Conservation (phyloP, 2,113 vertebrate species). For the Psittacula cyanocephala region DNA sequence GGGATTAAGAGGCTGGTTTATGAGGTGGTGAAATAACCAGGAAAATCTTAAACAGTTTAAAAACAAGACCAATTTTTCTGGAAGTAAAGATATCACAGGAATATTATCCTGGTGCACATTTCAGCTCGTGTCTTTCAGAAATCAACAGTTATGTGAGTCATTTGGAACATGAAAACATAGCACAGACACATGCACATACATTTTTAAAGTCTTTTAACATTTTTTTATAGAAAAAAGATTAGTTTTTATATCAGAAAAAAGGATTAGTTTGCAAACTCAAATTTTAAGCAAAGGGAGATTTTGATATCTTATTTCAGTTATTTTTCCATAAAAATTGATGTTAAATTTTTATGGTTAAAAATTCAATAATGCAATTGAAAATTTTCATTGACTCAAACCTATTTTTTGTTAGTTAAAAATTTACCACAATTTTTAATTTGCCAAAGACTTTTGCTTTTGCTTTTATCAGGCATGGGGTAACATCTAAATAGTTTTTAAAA, state of each 20-base stretch:
- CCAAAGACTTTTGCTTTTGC: neutral
- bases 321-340: neutral
- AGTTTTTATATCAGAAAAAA: neutral
- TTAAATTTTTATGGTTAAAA: neutral
- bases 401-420: neutral
- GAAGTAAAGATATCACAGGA: neutral
- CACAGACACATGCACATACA: rapidly evolving
- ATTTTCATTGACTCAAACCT: neutral
- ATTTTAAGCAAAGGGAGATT: neutral
- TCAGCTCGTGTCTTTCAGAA: neutral
- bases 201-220: neutral
- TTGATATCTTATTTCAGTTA: neutral
- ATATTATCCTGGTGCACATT: neutral
- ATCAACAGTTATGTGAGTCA: rapidly evolving
- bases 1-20: constrained; percentile 25
- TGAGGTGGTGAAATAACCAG: constrained; percentile 42
- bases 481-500: neutral
- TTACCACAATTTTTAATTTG: neutral
- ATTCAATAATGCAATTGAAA: neutral
- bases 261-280: neutral
- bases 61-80: neutral
- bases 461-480: rapidly evolving
- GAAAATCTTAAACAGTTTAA: constrained; percentile 25
- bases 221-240: neutral
- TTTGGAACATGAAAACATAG: neutral